Evolutionary conservation across 2,113 vertebrate species (phyloP).

Genomic region (Thunnus maccoyii): DNA sequence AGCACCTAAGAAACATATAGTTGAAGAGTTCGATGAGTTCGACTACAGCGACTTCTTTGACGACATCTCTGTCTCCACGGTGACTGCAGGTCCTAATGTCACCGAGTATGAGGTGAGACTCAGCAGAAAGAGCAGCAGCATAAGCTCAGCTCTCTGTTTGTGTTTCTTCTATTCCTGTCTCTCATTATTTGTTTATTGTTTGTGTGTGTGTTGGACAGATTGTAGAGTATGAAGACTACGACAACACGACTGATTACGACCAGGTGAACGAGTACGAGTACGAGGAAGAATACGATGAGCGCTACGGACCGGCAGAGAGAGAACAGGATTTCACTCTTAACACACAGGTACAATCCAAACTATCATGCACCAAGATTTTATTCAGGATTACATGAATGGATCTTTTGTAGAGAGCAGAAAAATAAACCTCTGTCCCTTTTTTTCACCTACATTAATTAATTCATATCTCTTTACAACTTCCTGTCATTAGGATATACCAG

Average conservation of each 20-base stretch:
- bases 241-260: constrained; percentile 74
- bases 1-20: constrained; percentile 55
- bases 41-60: constrained; percentile 80
- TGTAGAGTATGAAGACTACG: constrained; percentile 83
- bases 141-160: neutral
- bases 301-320: constrained; percentile 82
- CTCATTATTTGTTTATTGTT: neutral
- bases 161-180: neutral
- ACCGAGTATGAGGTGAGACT: constrained; percentile 85
- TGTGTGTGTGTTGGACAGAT: constrained; percentile 54
- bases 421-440: neutral
- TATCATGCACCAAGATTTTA: neutral
- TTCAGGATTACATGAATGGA: neutral
- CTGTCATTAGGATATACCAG: constrained; percentile 81
- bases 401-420: neutral
- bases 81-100: constrained; percentile 69
- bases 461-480: neutral
- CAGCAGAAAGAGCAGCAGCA: no score
- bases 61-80: constrained; percentile 77
- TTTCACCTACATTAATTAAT: neutral
- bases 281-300: constrained; percentile 83
- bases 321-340: constrained; percentile 72
- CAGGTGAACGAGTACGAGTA: constrained; percentile 79
- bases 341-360: constrained; percentile 61
- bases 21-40: constrained; percentile 78